A percentile compares a stretch with the other conserved stretches of the same genome.
phyloP scores from a whole-genome alignment of 2,113 vertebrate genomes.

The Girardinichthys multiradiatus region DNA sequence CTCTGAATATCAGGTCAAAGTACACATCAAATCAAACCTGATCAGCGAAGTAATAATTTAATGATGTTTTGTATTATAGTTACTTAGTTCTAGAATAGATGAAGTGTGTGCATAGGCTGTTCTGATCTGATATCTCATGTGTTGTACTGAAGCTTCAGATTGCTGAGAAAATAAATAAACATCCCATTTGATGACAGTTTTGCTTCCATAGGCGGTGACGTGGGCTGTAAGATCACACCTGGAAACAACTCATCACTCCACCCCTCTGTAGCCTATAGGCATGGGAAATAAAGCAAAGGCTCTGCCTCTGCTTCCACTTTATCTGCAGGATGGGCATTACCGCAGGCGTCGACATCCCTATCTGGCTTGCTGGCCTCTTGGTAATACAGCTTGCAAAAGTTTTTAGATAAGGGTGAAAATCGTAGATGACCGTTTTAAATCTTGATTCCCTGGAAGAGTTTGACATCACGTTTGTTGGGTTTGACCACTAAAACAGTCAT shows the following conservation, averaged over 20 bases:
- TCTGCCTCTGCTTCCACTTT: conserved; percentile 39
- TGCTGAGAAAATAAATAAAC: not conserved
- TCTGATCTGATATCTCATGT: conserved; percentile 1
- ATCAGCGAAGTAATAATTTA: not conserved
- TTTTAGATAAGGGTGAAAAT: conserved; percentile 54
- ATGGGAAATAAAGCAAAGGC: conserved; percentile 59
- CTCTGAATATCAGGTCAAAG: not conserved
- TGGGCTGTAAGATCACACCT: conserved; percentile 56
- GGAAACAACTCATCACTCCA: conserved; percentile 62
- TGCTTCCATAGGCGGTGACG: conserved; percentile 23
- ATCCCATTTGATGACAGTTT: conserved; percentile 11
- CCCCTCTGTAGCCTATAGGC: conserved; percentile 28
- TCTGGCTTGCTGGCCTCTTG: conserved; percentile 38
- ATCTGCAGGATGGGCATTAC: conserved; percentile 76
- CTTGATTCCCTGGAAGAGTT: conserved; percentile 7
- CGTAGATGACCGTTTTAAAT: conserved; percentile 27
- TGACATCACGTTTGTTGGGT: conserved; percentile 36
- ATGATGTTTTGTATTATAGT: not conserved
- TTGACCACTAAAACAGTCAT: conserved; percentile 12
- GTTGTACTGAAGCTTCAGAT: conserved; percentile 2
- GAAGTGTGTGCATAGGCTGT: not conserved
- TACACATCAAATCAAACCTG: not conserved
- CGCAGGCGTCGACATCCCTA: conserved; percentile 64
- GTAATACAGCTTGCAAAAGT: conserved; percentile 62
- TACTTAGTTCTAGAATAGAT: not conserved